Conservation (phyloP, 1,140 invertebrate species). For the Mamestra configurata region DNA sequence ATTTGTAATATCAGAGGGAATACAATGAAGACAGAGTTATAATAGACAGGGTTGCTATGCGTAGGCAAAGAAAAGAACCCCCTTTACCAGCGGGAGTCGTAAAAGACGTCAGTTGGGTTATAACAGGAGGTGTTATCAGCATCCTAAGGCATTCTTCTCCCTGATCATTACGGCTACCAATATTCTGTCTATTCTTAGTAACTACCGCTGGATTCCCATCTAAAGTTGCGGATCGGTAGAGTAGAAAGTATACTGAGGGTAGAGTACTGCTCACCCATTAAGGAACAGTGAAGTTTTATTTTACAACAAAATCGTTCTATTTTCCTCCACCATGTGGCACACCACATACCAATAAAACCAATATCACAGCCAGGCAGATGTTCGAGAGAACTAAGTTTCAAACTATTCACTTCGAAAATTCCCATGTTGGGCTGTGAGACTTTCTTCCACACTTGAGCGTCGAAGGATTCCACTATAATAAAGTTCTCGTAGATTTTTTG, state of each 20-base stretch:
- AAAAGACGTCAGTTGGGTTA: not conserved
- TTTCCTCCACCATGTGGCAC: not conserved
- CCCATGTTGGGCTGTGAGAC: conserved; percentile 50
- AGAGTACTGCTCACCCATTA: too few relatives aligned
- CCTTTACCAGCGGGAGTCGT: not conserved
- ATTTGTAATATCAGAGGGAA: not conserved
- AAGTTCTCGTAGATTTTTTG: conserved; percentile 74
- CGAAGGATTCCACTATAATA: conserved; percentile 72
- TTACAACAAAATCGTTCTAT: not conserved
- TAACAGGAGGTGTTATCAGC: not conserved
- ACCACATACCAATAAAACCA: conserved; percentile 2
- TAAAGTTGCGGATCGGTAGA: too few relatives aligned
- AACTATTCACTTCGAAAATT: conserved; percentile 39
- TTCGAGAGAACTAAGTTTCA: conserved; percentile 48
- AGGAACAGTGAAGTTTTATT: not conserved
- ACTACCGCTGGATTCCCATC: not conserved
- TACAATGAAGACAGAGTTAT: not conserved
- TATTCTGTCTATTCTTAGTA: not conserved
- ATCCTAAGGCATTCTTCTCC: not conserved
- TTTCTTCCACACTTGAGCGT: conserved; percentile 58
- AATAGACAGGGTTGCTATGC: not conserved
- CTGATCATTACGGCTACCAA: not conserved
- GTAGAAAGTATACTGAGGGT: too few relatives aligned
- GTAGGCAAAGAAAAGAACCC: not conserved
- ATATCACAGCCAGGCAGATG: conserved; percentile 39